phyloP scores from a whole-genome alignment of 2,888 invertebrate species.

The Lasioglossum villosulum region DNA sequence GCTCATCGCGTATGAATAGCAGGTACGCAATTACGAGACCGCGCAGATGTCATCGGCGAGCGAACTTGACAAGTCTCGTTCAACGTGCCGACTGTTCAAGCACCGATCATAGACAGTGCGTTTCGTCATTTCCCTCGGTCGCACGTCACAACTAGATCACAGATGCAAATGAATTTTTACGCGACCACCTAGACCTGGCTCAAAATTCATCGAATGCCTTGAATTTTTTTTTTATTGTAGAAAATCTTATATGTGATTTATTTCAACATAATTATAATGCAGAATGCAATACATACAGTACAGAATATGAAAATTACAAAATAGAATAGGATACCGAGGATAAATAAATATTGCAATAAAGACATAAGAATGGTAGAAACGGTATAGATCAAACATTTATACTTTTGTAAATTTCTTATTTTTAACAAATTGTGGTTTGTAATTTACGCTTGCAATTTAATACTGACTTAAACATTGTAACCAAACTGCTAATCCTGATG shows the following conservation, averaged over 20 bases:
- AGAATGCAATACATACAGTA: too few species aligned
- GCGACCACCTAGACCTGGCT: background rate
- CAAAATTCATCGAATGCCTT: background rate
- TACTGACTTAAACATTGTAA: background rate
- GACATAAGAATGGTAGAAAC: too few species aligned
- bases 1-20: constrained; percentile 61
- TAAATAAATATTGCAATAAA: too few species aligned
- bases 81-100: constrained; percentile 26
- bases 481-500: background rate
- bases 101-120: background rate
- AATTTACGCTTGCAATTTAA: background rate
- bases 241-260: too few species aligned
- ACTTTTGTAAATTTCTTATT: too few species aligned
- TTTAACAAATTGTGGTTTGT: too few species aligned
- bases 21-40: constrained; percentile 59
- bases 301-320: too few species aligned
- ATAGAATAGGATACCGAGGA: too few species aligned
- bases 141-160: background rate
- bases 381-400: too few species aligned
- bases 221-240: too few species aligned
- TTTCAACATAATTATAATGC: too few species aligned
- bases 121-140: background rate
- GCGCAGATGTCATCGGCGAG: constrained; percentile 58
- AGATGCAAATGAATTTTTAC: background rate
- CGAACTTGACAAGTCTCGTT: constrained; percentile 50